Evolutionary conservation across 2,888 invertebrate species (phyloP).

Genomic region (Merodon equestris): DNA sequence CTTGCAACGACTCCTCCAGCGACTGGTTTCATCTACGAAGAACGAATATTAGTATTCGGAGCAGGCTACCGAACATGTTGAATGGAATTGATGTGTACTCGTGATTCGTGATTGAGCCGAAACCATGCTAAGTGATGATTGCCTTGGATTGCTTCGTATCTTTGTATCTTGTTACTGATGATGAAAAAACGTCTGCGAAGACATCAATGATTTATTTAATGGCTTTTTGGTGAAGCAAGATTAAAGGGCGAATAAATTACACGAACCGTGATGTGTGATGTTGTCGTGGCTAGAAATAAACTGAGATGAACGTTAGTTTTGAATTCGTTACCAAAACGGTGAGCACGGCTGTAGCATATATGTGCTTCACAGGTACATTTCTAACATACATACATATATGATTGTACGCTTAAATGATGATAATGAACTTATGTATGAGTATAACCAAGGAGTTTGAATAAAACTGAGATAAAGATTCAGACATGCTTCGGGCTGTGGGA

Average conservation of each 20-base stretch:
- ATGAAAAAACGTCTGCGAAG: conserved; percentile 21
- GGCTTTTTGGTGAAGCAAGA: conserved; percentile 35
- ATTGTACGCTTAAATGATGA: too few species aligned
- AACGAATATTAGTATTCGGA: conserved; percentile 40
- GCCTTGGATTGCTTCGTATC: conserved; percentile 35
- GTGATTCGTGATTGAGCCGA: conserved; percentile 54
- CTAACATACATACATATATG: too few species aligned
- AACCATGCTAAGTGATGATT: conserved; percentile 38
- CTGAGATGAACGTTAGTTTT: conserved; percentile 23
- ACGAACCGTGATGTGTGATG: neutral
- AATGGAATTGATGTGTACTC: conserved; percentile 38
- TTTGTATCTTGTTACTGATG: conserved; percentile 37
- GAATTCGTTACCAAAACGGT: too few species aligned
- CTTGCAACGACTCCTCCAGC: conserved; percentile 31
- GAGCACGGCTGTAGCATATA: too few species aligned
- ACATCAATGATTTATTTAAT: conserved; percentile 52
- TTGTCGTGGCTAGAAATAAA: conserved; percentile 32
- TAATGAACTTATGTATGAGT: too few species aligned
- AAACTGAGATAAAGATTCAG: too few species aligned
- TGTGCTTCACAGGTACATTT: too few species aligned
- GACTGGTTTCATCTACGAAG: conserved; percentile 23
- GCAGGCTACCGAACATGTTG: conserved; percentile 33
- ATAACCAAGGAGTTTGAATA: too few species aligned
- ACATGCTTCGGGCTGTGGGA: too few species aligned
- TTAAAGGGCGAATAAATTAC: conserved; percentile 40